Conservation (phyloP, 2,113 vertebrate genomes). For the Nymphicus hollandicus region DNA sequence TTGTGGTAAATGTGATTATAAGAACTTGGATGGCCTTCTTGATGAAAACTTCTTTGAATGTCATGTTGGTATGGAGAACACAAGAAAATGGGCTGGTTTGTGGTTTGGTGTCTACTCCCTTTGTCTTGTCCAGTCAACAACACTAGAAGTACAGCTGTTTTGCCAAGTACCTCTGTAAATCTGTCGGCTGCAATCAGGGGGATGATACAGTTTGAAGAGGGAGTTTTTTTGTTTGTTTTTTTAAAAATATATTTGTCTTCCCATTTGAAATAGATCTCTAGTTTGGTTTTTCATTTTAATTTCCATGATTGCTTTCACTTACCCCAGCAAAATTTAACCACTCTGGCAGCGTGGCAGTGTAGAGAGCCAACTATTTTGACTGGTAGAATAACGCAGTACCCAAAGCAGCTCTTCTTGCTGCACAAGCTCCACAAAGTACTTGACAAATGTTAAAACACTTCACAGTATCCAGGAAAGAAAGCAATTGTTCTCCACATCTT, state of each 20-base stretch:
- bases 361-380: not conserved
- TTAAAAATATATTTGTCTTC: not conserved
- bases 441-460: not conserved
- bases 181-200: not conserved
- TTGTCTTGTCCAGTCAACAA: not conserved
- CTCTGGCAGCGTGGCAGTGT: not conserved
- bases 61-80: not conserved
- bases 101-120: not conserved
- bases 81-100: not conserved
- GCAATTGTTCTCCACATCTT: not conserved
- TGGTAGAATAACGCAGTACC: not conserved
- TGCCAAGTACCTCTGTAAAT: not conserved
- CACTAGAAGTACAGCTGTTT: not conserved
- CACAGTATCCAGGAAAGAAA: not conserved
- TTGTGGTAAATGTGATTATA: not conserved
- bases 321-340: not conserved
- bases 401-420: not conserved
- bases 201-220: fast-evolving
- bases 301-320: not conserved
- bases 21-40: not conserved
- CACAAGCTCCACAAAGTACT: not conserved
- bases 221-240: not conserved
- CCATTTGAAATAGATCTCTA: not conserved
- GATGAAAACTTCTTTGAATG: not conserved
- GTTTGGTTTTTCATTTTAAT: not conserved